A percentile compares a stretch with the other conserved stretches of the same genome.
phyloP scores from a whole-genome alignment of 2,797 vertebrate genomes.

The Lithobates sylvaticus region DNA sequence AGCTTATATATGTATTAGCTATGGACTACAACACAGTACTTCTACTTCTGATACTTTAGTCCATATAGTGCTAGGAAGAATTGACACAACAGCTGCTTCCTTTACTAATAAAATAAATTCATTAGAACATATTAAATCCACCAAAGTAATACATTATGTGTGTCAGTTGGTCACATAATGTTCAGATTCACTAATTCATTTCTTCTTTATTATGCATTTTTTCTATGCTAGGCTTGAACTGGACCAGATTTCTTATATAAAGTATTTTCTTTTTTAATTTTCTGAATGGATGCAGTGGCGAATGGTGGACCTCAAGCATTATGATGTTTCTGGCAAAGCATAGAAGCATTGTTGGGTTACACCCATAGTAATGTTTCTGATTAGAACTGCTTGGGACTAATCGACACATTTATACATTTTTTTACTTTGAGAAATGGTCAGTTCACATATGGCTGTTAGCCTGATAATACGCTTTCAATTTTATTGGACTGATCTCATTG shows the following conservation, averaged over 20 bases:
- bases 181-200: neutral
- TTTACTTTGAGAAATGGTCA: too few species aligned
- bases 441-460: too few species aligned
- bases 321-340: neutral
- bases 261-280: too few species aligned
- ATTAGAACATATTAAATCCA: too few species aligned
- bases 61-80: slow-evolving; percentile 30
- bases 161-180: neutral
- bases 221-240: neutral
- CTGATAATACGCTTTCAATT: too few species aligned
- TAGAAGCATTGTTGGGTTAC: too few species aligned
- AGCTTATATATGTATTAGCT: neutral
- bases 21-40: neutral
- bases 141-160: neutral
- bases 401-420: too few species aligned
- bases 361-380: too few species aligned
- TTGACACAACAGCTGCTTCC: slow-evolving; percentile 29
- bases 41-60: neutral
- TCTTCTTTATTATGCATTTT: neutral
- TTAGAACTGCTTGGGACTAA: too few species aligned
- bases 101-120: neutral
- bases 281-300: neutral
- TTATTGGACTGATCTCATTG: too few species aligned
- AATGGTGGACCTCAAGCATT: neutral
- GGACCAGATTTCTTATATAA: neutral